Base-by-base conservation (phyloP, 2,113 vertebrate species). In the Zeus faber region DNA sequence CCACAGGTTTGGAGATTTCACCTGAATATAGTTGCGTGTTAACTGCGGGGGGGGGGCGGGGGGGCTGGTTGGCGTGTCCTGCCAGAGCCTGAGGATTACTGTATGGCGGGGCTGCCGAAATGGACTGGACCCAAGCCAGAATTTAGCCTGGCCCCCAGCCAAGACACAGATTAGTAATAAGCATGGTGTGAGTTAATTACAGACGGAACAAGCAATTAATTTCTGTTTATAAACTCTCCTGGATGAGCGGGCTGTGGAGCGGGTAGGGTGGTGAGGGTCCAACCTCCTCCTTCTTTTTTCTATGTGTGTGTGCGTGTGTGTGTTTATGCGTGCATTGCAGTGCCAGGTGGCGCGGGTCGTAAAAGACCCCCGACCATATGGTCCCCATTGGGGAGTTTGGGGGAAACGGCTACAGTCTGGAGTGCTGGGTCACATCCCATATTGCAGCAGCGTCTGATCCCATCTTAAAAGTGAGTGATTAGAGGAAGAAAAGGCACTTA, bases 161-260 rank as follows among this genome's bases (percentile, higher is more conserved):
- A 91, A 84, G 54, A 69, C 69, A 76, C 84, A 87, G 88, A 90
- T 91, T 89, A 89, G 88, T 79, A 86, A 86, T 88, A 85, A 84
- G 74, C 83, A 71, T 78, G 76, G 84, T 65, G 74, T 64, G 82
- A 85, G 85, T 77, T 90, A 91, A 91, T 91, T 88, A 88, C 69
- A 79, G 76, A 58, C 22, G 24, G 67, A 83, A 82, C 87, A 85
- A 78, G 84, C 84, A 81, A 85, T 89, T 88, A 77, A 85, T 87
- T 85, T 87, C 58, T 80, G 77, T 87, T 88, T 87, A 89, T 85
- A 86, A 89, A 89, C 65, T 76, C 77, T 82, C 67, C 67, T 84
- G 77, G 65, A 82, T 77, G 73, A 70, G 66, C n/a, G 60, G 57
- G 60, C 63, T 67, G 57, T 54, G 60, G 62, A 49, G 22, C 14